A percentile compares a stretch with the other conserved stretches of the same genome.
These are phyloP conservation scores for Montipora foliosa DNA, from an alignment of 64 coral and sea anemone species.

Conservation along the genomic window DNA sequence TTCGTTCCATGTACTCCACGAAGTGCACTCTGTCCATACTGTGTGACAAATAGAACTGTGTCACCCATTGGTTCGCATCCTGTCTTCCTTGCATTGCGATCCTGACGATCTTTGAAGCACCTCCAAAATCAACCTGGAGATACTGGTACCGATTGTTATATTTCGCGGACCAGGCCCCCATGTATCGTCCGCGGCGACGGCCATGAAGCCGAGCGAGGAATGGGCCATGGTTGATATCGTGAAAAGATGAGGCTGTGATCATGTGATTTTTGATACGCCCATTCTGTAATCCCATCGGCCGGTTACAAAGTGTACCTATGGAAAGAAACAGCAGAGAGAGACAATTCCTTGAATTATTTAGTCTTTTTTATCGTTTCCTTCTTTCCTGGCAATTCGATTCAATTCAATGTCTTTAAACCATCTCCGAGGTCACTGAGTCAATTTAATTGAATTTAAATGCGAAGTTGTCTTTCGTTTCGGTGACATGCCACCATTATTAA, in stretches of 20 bases:
- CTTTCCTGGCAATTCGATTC: no score
- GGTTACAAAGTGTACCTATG: conserved; percentile 72
- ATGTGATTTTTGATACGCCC: conserved; percentile 71
- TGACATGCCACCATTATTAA: no score
- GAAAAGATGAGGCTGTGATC: conserved; percentile 80
- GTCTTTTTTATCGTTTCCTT: not conserved
- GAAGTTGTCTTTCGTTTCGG: no score
- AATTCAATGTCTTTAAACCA: no score
- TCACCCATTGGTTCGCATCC: conserved; percentile 91
- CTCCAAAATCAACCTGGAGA: conserved; percentile 80
- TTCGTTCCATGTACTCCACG: conserved; percentile 62
- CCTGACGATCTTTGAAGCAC: conserved; percentile 80
- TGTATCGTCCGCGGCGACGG: conserved; percentile 36
- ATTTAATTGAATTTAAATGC: no score
- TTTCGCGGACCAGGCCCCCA: conserved; percentile 67
- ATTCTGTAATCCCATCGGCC: conserved; percentile 87
- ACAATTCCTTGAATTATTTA: not conserved
- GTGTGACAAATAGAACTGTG: conserved; percentile 57
- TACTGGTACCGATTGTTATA: conserved; percentile 84
- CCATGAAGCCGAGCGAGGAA: conserved; percentile 63
- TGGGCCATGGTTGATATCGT: conserved; percentile 49
- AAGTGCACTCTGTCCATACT: conserved; percentile 87
- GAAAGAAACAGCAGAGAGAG: not conserved
- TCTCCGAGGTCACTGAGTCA: no score
- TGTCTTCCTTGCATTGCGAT: conserved; percentile 81